Base-by-base conservation (phyloP, 2,797 vertebrate genomes). In the Mallotus villosus region DNA sequence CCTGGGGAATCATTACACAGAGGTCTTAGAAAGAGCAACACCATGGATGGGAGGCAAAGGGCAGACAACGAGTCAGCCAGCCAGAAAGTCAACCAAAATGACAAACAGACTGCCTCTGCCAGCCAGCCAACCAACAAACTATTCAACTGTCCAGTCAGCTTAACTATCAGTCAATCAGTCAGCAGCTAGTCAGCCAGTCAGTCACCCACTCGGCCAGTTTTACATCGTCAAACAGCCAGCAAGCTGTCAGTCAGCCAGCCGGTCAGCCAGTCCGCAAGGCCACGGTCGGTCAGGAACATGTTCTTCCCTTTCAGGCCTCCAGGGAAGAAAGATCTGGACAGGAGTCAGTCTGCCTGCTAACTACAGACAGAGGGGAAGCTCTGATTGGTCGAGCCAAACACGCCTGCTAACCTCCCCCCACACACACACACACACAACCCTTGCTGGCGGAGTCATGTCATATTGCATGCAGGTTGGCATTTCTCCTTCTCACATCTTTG, bases 311-410 rank as follows among this genome's bases (percentile, higher is more conserved):
- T 53, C 78, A 81, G 74, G 69, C 79, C n/a, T 77, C 75, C 27
- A 57, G 74, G 67, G 81, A 87, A 85, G 78, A 83, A 58, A 73
- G 72, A 55, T 22, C 69, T 65, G 41, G 79, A 66, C 72, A 71
- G 76, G 21, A 58, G 14, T 53, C 60, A 58, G 37, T 12, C 34
- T 14, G 19, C 6, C 41, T 29, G 57, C 32, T 74, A 83, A 81
- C 78, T 68, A 81, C 79, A 73, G 37, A 53, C 0, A 73, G 73
- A 68, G 66, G 2, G 57, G 78, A 69, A 11, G 29, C 25, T 86
- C 64, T 84, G 88, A 91, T 92, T 92, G 78, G 90, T 82, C 83
- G 83, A 86, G 68, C 72, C 74, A 71, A 74, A 73, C 87, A 88
- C 87, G 32, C 88, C 37, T 41, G 37, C 37, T 41, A 41, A 41